Base-by-base conservation (phyloP, 2,797 vertebrate species). In the Manis javanica region DNA sequence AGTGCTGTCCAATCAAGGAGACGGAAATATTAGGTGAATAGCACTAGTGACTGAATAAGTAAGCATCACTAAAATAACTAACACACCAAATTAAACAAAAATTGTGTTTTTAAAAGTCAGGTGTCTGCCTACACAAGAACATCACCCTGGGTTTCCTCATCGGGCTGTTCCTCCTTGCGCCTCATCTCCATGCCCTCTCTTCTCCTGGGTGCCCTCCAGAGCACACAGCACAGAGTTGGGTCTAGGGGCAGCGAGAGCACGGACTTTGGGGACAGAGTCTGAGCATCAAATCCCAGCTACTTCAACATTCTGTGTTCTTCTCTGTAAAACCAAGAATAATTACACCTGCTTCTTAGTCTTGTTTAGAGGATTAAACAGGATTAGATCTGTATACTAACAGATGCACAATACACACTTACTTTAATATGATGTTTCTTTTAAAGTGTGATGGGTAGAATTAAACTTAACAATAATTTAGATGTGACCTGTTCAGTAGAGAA, bases 341-440 rank as follows among this genome's bases (percentile, higher is more conserved):
- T 42, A n/a, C 34, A 72, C 15, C 19, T 24, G 61, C 71, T 34
- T 88, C 71, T 92, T 66, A 57, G 86, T 49, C 37, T 59, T 23
- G 11, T 34, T 84, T 90, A 81, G 55, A 92, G 61, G 81, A 84
- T 84, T 87, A 90, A 64, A 78, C 34, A 87, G 72, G 83, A 84
- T 92, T 90, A 95, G 12, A 57, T 64, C 71, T 61, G 49, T 31
- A 81, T 87, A 81, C 15, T 61, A 64, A 83, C 13, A 88, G 51
- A 63, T 63, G 37, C 3, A 34, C 53, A 94, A 59, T 31, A 95
- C 71, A 92, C 63, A 86, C 75, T 84, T 79, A 89, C 68, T 96
- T 95, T 79, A 86, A 57, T 31, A 37, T 74, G 82, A 92, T 78
- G 24, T 68, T 85, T 92, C 87, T 59, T 96, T 71, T 39, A 78